Evolutionary conservation across 2,888 invertebrate species (phyloP), one percentile per base, ranked within the genome.

Genomic region (Yponomeuta cagnagella): DNA sequence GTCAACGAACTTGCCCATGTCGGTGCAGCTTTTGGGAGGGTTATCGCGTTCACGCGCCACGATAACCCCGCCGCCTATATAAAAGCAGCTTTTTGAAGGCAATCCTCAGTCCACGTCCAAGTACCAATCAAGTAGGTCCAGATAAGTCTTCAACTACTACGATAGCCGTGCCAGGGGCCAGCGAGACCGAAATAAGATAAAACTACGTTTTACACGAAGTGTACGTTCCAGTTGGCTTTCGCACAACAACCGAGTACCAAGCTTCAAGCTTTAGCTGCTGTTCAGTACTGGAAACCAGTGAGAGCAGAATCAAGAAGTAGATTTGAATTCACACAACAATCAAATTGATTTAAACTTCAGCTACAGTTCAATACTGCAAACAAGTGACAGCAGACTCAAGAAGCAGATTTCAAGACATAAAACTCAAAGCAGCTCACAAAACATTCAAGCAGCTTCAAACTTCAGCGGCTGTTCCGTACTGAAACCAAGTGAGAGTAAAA

Each of bases 41-140:
- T 87, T 88, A 90, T 89, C 89, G 77, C 74, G 80, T 52, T 48
- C 90, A 88, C 91, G 89, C 88, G 90, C 87, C 65, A 78, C 15
- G 91, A 91, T 91, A 90, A 88, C 89, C 88, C 76, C 74, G 73
- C 74, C 76, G 75, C 77, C 80, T 90, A 90, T 89, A 91, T 84
- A 87, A 82, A 78, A 75, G 74, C 79, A 77, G 78, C 76, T 79
- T 82, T 79, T 72, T 30, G 30, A 74, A 75, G 74, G 64, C 74
- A 74, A 82, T 79, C 83, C 78, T 78, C 87, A 91, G 89, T 91
- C 78, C 77, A 82, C 81, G 76, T 74, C 75, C 77, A 82, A 81
- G 76, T 82, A 80, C 73, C 79, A 78, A 74, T 58, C 52, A 58
- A 58, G 52, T 58, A 58, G 52, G 2, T 58, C 52, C 52, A 58